Conservation (phyloP, 2,113 vertebrate genomes). For the Columba janthina region DNA sequence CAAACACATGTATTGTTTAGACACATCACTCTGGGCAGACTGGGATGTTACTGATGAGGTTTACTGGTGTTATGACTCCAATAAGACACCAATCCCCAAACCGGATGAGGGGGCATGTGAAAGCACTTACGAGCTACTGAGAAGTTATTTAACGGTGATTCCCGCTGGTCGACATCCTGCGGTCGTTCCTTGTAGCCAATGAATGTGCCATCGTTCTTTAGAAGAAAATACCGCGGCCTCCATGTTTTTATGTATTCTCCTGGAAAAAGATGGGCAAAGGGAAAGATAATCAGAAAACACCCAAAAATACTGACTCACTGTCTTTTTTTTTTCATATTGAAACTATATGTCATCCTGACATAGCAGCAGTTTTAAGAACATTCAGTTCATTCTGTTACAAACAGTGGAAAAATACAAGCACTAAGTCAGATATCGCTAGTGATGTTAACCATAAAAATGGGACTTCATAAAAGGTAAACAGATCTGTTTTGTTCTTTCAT, state of each 20-base stretch:
- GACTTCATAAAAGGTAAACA: conserved; percentile 45
- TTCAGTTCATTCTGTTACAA: not conserved
- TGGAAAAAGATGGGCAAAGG: conserved; percentile 31
- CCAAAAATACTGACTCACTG: not conserved
- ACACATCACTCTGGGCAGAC: not conserved
- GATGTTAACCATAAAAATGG: not conserved
- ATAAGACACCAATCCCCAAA: not conserved
- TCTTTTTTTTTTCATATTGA: not conserved
- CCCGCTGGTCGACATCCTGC: conserved; percentile 92
- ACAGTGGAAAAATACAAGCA: conserved; percentile 42
- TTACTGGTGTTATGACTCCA: not conserved
- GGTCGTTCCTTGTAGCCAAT: conserved; percentile 97
- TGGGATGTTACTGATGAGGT: not conserved
- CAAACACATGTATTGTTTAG: not conserved
- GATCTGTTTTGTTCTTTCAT: conserved; percentile 42
- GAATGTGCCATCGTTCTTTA: conserved; percentile 96
- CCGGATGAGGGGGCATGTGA: not conserved
- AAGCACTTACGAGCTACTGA: conserved; percentile 94
- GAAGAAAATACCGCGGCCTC: conserved; percentile 93
- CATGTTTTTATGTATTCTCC: conserved; percentile 99
- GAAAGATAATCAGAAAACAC: not conserved
- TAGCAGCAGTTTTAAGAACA: not conserved
- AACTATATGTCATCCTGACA: not conserved
- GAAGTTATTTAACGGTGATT: conserved; percentile 97
- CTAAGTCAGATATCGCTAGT: not conserved